These are phyloP conservation scores for Protomyctophum bolini DNA, from an alignment of 2,113 vertebrate species.

Conservation along the genomic window DNA sequence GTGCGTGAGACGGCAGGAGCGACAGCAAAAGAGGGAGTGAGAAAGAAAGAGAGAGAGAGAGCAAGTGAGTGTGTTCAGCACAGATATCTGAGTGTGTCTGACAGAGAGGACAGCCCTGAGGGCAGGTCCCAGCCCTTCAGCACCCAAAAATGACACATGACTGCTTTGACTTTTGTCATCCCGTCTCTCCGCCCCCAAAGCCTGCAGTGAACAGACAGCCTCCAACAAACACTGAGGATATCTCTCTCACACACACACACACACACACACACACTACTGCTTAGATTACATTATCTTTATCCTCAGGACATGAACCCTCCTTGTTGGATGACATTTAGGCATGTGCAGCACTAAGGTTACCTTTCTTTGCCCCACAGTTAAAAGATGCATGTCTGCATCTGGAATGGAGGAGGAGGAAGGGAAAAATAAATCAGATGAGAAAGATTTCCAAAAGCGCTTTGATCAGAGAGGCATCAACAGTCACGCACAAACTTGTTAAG, in stretches of 20 bases:
- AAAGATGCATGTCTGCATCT: conserved; percentile 79
- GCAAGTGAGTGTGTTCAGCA: conserved; percentile 32
- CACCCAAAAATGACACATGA: conserved; percentile 80
- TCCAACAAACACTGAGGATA: conserved; percentile 69
- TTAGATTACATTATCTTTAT: conserved; percentile 81
- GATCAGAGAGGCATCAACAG: conserved; percentile 82
- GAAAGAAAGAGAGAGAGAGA: neutral
- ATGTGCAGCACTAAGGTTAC: conserved; percentile 80
- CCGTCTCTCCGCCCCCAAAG: conserved; percentile 64
- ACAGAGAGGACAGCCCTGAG: conserved; percentile 76
- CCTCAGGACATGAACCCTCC: conserved; percentile 72
- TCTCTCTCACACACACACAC: conserved; percentile 30
- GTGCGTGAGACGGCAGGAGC: conserved; percentile 30
- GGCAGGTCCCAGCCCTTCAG: conserved; percentile 77
- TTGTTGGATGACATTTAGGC: conserved; percentile 81
- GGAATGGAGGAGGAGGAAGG: conserved; percentile 68
- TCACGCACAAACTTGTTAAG: conserved; percentile 81
- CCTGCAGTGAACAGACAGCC: conserved; percentile 48
- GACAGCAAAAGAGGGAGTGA: conserved; percentile 46
- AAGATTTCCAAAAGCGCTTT: conserved; percentile 82
- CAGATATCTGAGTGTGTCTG: conserved; percentile 77
- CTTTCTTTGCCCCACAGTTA: conserved; percentile 78
- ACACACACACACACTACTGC: conserved; percentile 62
- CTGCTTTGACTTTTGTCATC: conserved; percentile 81
- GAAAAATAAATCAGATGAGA: conserved; percentile 73